phyloP scores from a whole-genome alignment of 2,797 vertebrate genomes.

The Paedocypris micromegethes region DNA sequence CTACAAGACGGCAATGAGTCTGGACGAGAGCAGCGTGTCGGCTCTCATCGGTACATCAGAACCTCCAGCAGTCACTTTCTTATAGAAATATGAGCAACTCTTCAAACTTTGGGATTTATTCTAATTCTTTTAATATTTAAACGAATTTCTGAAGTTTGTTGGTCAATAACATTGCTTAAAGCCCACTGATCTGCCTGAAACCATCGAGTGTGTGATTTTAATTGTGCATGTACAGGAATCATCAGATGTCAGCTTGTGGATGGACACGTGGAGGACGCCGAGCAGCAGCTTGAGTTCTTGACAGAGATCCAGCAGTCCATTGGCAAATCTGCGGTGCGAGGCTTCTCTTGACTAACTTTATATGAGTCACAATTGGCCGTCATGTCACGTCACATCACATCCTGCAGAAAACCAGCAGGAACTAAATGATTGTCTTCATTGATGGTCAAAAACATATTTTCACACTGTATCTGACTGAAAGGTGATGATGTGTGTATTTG shows the following conservation, averaged over 20 bases:
- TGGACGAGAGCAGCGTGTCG: conserved; percentile 84
- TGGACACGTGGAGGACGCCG: conserved; percentile 84
- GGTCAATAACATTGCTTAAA: no score
- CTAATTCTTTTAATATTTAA: no score
- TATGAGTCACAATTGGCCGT: not conserved
- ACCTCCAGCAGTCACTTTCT: no score
- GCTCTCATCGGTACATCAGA: conserved; percentile 75
- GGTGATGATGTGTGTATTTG: not conserved
- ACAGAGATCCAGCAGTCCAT: conserved; percentile 89
- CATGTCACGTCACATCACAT: no score
- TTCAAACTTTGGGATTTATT: no score
- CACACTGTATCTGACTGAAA: no score
- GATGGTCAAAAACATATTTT: no score
- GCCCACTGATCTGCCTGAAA: no score
- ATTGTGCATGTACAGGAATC: conserved; percentile 72
- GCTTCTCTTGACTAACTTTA: not conserved
- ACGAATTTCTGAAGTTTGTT: no score
- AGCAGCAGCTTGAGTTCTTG: conserved; percentile 92
- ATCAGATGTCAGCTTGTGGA: conserved; percentile 88
- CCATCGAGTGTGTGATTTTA: not conserved
- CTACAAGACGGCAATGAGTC: conserved; percentile 85
- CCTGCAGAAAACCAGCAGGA: no score
- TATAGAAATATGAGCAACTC: no score
- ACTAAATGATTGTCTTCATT: no score
- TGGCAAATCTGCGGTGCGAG: conserved; percentile 84